phyloP scores from a whole-genome alignment of 2,113 vertebrate species.

The Lanius collurio region DNA sequence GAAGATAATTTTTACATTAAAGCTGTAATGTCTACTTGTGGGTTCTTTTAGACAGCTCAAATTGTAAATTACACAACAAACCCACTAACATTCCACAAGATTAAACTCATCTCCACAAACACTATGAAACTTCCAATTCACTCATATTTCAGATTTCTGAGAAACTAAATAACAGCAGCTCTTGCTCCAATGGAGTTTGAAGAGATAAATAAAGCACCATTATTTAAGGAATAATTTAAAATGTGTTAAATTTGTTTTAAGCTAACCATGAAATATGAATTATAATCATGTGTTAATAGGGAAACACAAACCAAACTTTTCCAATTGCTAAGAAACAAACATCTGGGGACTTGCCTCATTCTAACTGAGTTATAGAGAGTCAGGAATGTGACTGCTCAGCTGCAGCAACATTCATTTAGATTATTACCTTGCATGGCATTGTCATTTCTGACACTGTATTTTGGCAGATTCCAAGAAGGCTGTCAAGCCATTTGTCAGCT shows the following conservation, averaged over 20 bases:
- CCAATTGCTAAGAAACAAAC: background rate
- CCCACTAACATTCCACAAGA: background rate
- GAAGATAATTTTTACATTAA: background rate
- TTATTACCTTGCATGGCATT: slow-evolving; percentile 20
- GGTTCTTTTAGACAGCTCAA: background rate
- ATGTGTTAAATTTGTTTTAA: background rate
- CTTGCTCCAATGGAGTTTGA: background rate
- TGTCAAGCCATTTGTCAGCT: slow-evolving; percentile 55
- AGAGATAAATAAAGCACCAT: background rate
- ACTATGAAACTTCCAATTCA: background rate
- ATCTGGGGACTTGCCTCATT: background rate
- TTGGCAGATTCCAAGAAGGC: slow-evolving; percentile 34
- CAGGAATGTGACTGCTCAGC: background rate
- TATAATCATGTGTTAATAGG: background rate
- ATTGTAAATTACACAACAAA: background rate
- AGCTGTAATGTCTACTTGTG: background rate
- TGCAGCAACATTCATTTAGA: background rate
- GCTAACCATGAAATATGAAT: background rate
- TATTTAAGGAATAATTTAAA: background rate
- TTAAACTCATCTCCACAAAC: background rate
- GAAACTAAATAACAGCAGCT: background rate
- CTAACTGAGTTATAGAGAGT: background rate
- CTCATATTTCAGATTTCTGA: background rate
- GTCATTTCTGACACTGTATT: slow-evolving; percentile 29
- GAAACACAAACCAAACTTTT: background rate